Base-by-base conservation (phyloP, 1,140 invertebrate genomes). In the Brachionus plicatilis region DNA sequence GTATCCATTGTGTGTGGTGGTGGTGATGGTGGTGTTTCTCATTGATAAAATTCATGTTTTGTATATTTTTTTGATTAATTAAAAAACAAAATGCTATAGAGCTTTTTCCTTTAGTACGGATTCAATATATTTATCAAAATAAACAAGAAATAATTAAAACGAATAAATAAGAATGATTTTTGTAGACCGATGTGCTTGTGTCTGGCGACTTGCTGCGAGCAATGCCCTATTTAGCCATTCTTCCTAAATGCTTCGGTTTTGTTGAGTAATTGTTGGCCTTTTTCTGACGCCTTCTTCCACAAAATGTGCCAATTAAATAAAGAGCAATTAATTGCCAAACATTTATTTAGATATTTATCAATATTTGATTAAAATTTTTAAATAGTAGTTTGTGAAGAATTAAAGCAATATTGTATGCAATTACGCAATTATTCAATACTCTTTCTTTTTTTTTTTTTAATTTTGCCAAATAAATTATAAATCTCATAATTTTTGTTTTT, bases 61-160 rank as follows among this genome's bases (percentile, higher is more conserved):
- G 53, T 60, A 60, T 60, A 60, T 60, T 60, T 60, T 60, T 60
- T 60, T 60, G 53, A 60, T 60, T 60, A 60, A 60, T 60, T 60
- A 60, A 20, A 60, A 60, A 60, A 60, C 8, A 20, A 20, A 60
- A 60, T 60, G 20, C 53, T 60, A 60, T 60, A 60, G 53, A 60
- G 53, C 53, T 24, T 60, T 60, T 60, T 60, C 53, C 53, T 20
- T 60, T 60, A 60, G 20, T 60, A 60, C 20, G 53, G 53, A 60
- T 60, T 60, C 53, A 60, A 20, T 3, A 60, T 20, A 60, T 60
- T 60, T 60, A 60, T 60, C 53, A 60, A 60, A 60, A 60, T 60
- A 60, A 60, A 60, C 53, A 60, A 60, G 17, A 9, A 60, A 60
- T 60, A 60, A 60, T 60, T 60, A 60, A 60, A 60, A 24, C 9